Evolutionary conservation across 1,140 invertebrate species (phyloP).

Genomic region (Marisa cornuarietis): DNA sequence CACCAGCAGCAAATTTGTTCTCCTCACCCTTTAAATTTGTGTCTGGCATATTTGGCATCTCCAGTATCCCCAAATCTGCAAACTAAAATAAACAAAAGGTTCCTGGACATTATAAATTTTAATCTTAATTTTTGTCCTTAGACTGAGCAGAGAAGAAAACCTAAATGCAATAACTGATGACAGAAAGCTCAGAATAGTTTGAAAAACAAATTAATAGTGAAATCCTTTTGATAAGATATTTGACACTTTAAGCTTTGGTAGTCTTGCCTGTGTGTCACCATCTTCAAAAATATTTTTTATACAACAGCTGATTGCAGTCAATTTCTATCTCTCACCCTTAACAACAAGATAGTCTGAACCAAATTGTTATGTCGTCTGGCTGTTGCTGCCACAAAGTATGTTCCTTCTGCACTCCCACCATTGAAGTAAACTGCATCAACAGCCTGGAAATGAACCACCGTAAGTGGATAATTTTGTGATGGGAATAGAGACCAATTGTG

Average conservation of each 20-base stretch:
- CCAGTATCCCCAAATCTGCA: slow-evolving; percentile 74
- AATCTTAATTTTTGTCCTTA: not conserved
- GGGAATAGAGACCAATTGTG: no score
- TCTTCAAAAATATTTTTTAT: no score
- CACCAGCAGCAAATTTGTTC: slow-evolving; percentile 72
- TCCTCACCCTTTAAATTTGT: slow-evolving; percentile 72
- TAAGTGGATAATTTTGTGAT: not conserved
- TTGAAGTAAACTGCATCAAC: slow-evolving; percentile 66
- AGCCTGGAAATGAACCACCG: slow-evolving; percentile 38
- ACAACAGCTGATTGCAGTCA: no score
- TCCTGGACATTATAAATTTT: slow-evolving; percentile 3
- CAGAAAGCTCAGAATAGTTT: not conserved
- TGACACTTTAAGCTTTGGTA: not conserved
- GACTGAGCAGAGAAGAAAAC: not conserved
- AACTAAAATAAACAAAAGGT: slow-evolving; percentile 56
- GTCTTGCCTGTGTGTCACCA: not conserved
- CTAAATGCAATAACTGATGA: not conserved
- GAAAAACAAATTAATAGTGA: not conserved
- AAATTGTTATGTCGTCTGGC: slow-evolving; percentile 58
- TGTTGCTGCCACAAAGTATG: slow-evolving; percentile 61
- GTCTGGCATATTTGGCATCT: slow-evolving; percentile 74
- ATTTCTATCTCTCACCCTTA: slow-evolving; percentile 40
- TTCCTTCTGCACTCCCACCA: slow-evolving; percentile 54
- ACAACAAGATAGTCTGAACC: slow-evolving; percentile 50
- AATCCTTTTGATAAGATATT: not conserved